Base-by-base conservation (phyloP, 2,113 vertebrate species). In the Lepus americanus region DNA sequence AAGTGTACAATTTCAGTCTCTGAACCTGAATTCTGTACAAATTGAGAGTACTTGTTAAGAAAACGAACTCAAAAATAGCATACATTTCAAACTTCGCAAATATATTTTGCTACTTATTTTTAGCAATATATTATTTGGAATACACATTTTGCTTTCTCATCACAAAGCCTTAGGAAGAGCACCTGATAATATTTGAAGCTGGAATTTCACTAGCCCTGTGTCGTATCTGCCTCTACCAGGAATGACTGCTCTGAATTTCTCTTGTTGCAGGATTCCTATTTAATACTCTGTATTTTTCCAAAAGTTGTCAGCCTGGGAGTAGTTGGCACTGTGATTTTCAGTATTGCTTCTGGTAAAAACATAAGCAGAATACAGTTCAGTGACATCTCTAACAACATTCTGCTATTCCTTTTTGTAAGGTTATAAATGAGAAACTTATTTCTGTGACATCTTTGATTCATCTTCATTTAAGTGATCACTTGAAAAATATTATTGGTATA, bases 371-470 rank as follows among this genome's bases (percentile, higher is more conserved):
- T 10, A 79, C 16, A 73, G 36, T 87, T 92, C 9, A 82, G 39
- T 78, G 59, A 55, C 11, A 76, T 77, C 16, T 44, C 74, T 94
- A 61, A 2, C 44, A 81, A 8, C 17, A 53, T 76, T 53, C 27
- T 25, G 55, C 9, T 72, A 11, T n/a, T 97, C 20, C 4, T 14
- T 95, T 73, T 83, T 3, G 2, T 77, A 79, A 87, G 4, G 29
- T 69, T n/a, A 87, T 74, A 97, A 92, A 82, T 82, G n/a, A 87
- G 39, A 12, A 83, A 80, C 3, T 36, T 93, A 78, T 66, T 85
- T 70, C 87, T 64, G 23, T 84, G 61, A 74, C 31, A 77, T 73
- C 23, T 93, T 91, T 72, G 53, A 92, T 77, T 90, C 88, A 70
- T 4, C 10, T 13, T 1, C 12, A 33, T 61, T 90, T 93, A 74